These are phyloP conservation scores for Hipparchia semele DNA, from an alignment of 2,888 invertebrate species.

Conservation along the genomic window DNA sequence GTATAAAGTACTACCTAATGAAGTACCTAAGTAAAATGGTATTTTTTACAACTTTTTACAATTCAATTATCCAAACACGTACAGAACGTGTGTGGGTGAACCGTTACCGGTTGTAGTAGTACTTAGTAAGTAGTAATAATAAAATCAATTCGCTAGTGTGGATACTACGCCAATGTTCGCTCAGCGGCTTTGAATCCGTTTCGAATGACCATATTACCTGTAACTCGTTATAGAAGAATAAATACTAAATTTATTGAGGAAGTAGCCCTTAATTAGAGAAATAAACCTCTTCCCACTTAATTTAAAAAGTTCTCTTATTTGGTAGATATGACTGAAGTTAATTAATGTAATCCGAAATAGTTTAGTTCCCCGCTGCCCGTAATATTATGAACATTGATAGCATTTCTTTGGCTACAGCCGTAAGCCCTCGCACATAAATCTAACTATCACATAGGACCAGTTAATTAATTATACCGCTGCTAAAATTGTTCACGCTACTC, in stretches of 20 bases:
- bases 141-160: too few relatives aligned
- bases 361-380: neutral
- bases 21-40: too few relatives aligned
- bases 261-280: neutral
- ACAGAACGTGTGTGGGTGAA: too few relatives aligned
- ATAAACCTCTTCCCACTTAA: neutral
- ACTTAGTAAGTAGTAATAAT: too few relatives aligned
- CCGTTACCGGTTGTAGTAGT: too few relatives aligned
- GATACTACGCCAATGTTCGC: too few relatives aligned
- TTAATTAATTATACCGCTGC: slow-evolving; percentile 47
- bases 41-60: too few relatives aligned
- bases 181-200: too few relatives aligned
- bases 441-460: slow-evolving; percentile 43
- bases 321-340: neutral
- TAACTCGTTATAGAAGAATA: neutral
- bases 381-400: slow-evolving; percentile 29
- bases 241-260: neutral
- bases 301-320: slow-evolving; percentile 2
- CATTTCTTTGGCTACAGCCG: slow-evolving; percentile 37
- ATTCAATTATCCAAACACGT: too few relatives aligned
- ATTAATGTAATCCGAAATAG: slow-evolving; percentile 17
- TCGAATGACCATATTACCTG: too few relatives aligned
- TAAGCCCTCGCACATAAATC: slow-evolving; percentile 40
- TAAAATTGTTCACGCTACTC: slow-evolving; percentile 50
- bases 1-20: too few relatives aligned